Conservation (phyloP, 2,888 invertebrate genomes). For the Glyphotaelius pellucidus region DNA sequence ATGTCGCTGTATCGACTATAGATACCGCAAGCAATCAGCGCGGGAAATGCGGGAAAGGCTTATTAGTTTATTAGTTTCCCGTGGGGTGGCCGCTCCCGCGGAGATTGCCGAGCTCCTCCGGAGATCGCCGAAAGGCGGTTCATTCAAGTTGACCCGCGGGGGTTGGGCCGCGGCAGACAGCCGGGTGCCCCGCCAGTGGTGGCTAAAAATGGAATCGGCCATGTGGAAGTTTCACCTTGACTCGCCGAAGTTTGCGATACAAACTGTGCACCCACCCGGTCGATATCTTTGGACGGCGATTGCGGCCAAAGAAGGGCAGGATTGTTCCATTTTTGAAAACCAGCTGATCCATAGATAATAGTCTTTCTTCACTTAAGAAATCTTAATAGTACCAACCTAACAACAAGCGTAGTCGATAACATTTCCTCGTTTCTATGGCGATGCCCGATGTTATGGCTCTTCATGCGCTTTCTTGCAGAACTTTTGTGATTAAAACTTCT, state of each 20-base stretch:
- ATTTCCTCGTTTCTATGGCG: conserved; percentile 2
- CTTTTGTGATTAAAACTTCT: background rate
- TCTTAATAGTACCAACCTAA: background rate
- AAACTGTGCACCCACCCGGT: conserved; percentile 16
- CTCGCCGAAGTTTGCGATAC: conserved; percentile 47
- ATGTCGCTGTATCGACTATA: background rate
- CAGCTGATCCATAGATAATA: conserved; percentile 27
- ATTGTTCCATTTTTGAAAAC: conserved; percentile 44
- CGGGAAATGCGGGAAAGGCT: background rate
- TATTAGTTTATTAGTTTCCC: conserved; percentile 2
- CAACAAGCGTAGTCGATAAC: background rate
- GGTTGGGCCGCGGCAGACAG: conserved; percentile 46
- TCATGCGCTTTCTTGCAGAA: background rate
- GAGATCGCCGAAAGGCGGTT: conserved; percentile 68
- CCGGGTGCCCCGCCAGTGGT: conserved; percentile 44
- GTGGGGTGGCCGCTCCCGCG: background rate
- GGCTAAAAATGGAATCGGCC: conserved; percentile 65
- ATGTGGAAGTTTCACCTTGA: conserved; percentile 63
- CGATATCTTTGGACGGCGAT: conserved; percentile 70
- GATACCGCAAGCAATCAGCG: conserved; percentile 11
- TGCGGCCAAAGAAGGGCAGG: background rate
- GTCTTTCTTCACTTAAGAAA: background rate
- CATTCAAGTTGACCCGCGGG: conserved; percentile 71
- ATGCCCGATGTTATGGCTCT: background rate
- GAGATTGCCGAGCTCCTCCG: conserved; percentile 47